Conservation (phyloP, 2,797 vertebrate genomes). For the Coregonus suidteri region DNA sequence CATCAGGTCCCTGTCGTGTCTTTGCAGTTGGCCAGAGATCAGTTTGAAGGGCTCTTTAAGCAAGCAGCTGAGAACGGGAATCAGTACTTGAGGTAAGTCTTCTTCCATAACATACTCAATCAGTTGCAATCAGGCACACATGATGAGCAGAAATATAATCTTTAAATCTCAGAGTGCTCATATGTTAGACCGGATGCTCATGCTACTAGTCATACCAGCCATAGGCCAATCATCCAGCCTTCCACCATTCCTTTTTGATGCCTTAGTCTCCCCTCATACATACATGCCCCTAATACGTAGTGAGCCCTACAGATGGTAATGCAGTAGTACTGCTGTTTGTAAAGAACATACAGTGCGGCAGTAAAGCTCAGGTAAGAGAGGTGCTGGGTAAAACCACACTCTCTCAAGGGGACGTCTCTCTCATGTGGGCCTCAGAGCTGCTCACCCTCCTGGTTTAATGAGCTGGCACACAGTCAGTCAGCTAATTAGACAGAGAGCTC, state of each 20-base stretch:
- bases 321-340: neutral
- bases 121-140: neutral
- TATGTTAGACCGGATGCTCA: neutral
- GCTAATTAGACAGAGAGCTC: neutral
- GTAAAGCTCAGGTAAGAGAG: neutral
- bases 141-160: neutral
- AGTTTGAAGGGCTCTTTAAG: constrained; percentile 88
- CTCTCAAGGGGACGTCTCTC: neutral
- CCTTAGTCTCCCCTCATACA: neutral
- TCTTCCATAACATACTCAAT: neutral
- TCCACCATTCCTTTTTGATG: neutral
- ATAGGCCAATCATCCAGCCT: neutral
- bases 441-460: neutral
- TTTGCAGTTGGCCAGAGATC: constrained; percentile 87
- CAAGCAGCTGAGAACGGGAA: constrained; percentile 79
- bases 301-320: neutral
- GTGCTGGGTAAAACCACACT: neutral
- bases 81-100: constrained; percentile 76
- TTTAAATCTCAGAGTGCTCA: neutral
- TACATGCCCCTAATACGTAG: neutral
- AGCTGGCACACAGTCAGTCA: neutral
- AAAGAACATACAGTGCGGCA: neutral
- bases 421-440: neutral
- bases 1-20: neutral
- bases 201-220: neutral